Evolutionary conservation across 37 sponge, comb jelly and placozoan species (phyloP).

Genomic region (Axinella damicornis): DNA sequence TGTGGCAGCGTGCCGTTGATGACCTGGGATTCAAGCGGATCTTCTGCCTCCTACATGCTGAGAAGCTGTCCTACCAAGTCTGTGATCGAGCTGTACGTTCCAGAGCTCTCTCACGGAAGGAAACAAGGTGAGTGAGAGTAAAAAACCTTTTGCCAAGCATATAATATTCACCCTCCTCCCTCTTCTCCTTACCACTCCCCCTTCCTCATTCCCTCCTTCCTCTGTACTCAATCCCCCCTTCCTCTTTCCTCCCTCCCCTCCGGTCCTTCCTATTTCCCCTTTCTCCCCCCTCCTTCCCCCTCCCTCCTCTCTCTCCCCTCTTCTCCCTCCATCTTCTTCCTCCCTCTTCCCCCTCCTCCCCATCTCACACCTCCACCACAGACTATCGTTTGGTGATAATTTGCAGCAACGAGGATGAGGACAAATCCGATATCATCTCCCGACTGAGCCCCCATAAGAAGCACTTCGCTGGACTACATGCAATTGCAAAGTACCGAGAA

Average conservation of each 20-base stretch:
- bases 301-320: too few relatives aligned
- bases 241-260: too few relatives aligned
- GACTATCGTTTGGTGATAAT: constrained; percentile 69
- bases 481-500: too few relatives aligned
- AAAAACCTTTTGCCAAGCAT: too few relatives aligned
- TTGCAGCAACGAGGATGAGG: constrained; percentile 74
- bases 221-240: too few relatives aligned
- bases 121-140: not conserved
- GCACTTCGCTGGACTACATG: not conserved
- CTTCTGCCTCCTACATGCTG: constrained; percentile 78
- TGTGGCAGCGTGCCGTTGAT: constrained; percentile 74
- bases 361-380: not conserved
- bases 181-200: too few relatives aligned
- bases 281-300: too few relatives aligned
- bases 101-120: constrained; percentile 40
- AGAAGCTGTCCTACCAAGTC: constrained; percentile 70
- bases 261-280: too few relatives aligned
- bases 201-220: too few relatives aligned
- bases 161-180: too few relatives aligned
- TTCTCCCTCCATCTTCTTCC: too few relatives aligned
- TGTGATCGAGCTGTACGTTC: constrained; percentile 55
- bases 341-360: too few relatives aligned
- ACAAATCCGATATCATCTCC: constrained; percentile 59
- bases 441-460: constrained; percentile 36
- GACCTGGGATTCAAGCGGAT: constrained; percentile 67